Evolutionary conservation across 2,113 vertebrate species (phyloP).

Genomic region (Oostethus manadensis): DNA sequence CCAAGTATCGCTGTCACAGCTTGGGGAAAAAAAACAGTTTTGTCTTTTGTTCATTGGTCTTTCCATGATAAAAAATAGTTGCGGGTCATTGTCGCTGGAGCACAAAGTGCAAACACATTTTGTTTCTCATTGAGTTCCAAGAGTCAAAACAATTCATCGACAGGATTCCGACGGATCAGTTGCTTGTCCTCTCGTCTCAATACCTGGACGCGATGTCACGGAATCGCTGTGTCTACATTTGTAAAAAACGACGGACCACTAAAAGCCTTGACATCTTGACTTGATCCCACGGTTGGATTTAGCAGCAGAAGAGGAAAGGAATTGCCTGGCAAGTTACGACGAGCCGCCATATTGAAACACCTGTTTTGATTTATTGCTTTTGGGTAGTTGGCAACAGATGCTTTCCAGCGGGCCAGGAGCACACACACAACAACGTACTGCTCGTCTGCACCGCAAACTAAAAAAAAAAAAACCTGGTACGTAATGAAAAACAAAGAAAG

Average conservation of each 20-base stretch:
- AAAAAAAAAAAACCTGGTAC: not conserved
- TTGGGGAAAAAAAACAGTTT: conserved; percentile 16
- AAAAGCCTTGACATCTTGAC: conserved; percentile 47
- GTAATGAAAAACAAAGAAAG: conserved; percentile 17
- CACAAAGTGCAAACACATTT: conserved; percentile 43
- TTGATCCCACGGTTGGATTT: conserved; percentile 41
- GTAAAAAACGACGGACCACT: no score
- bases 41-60: conserved; percentile 27
- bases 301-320: conserved; percentile 42
- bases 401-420: conserved; percentile 44
- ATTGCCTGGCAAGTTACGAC: conserved; percentile 59
- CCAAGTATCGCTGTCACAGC: conserved; percentile 14
- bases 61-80: conserved; percentile 18
- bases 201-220: no score
- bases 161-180: no score
- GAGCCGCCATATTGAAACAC: conserved; percentile 58
- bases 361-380: conserved; percentile 69
- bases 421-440: conserved; percentile 28
- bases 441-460: conserved; percentile 7
- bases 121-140: conserved; percentile 20
- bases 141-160: no score
- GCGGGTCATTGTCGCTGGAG: conserved; percentile 29
- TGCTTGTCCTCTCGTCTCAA: no score
- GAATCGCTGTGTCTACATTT: no score
- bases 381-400: conserved; percentile 56